Evolutionary conservation across 2,888 invertebrate species (phyloP), one percentile per base, ranked within the genome.

Genomic region (Tyria jacobaeae): DNA sequence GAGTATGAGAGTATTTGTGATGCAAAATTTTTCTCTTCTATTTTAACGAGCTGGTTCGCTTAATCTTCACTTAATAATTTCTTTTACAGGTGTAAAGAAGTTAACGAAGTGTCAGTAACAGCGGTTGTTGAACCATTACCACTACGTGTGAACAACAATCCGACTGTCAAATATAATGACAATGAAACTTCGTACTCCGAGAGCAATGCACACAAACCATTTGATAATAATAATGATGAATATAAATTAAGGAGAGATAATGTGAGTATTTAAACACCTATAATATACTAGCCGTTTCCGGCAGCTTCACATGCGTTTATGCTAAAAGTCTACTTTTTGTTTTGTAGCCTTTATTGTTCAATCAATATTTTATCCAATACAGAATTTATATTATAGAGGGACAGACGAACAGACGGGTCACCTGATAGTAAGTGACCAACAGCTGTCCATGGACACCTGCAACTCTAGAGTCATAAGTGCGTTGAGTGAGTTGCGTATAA

Each of bases 171-270:
- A 66, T 86, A 81, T 72, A 88, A 90, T 73, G 90, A 91, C 81
- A 88, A 90, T 62, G 90, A 89, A 52, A 89, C 89, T 0, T 89
- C 90, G 0, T 86, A 82, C 55, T 91, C 90, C 0, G 89, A 91
- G 49, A 84, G 84, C 61, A 88, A 89, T 60, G 84, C 85, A 2
- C 84, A 84, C 41, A 88, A 84, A 57, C 79, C 82, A 0, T 69
- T 70, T 1, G 89, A 91, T 58, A 94, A 94, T 71, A 94, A 94
- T 59, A 93, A 94, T 55, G 85, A 87, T 0, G 85, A 89, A 31
- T 89, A 89, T 88, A 86, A 83, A 65, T 85, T 84, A 34, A 83
- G 80, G 62, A 88, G 82, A 21, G 89, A 89, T 3, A 82, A 84
- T 71, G 91, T 91, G 34, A 88, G 91, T 86, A 35, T n/a, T 54